Percentiles rank a stretch among this genome's conserved stretches.
phyloP scores from a whole-genome alignment of 2,797 vertebrate genomes.

The Eurystomus glaucurus region DNA sequence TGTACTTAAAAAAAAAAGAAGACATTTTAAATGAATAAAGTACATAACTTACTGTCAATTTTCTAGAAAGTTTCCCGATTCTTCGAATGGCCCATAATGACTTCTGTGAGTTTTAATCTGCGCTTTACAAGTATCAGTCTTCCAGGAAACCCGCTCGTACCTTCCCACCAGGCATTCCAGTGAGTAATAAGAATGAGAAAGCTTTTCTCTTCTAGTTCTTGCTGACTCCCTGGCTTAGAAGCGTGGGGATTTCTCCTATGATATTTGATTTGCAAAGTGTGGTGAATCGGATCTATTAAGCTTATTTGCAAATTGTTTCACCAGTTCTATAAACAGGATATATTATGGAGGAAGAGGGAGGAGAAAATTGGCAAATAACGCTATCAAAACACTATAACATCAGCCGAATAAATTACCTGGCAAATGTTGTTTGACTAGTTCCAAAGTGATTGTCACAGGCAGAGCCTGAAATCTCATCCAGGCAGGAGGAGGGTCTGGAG shows the following conservation, averaged over 20 bases:
- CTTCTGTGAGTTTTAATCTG: neutral
- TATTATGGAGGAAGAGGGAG: neutral
- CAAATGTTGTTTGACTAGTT: neutral
- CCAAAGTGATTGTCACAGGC: neutral
- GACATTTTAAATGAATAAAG: rapidly evolving
- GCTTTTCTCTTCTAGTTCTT: neutral
- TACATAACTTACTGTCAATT: neutral
- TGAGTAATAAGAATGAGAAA: neutral
- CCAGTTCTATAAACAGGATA: neutral
- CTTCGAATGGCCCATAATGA: neutral
- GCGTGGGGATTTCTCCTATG: neutral
- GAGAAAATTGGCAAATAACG: neutral
- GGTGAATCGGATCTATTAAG: conserved; percentile 39
- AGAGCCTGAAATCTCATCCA: neutral
- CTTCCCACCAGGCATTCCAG: neutral
- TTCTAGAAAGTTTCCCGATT: neutral
- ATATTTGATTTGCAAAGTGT: neutral
- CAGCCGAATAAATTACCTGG: neutral
- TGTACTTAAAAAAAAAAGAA: neutral
- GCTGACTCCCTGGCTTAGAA: neutral
- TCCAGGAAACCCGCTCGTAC: neutral
- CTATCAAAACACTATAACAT: neutral
- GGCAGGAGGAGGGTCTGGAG: neutral
- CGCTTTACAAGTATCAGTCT: neutral
- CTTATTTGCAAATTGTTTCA: conserved; percentile 47